Evolutionary conservation across 2,888 invertebrate genomes (phyloP), one percentile per base, ranked within the genome.

Genomic region (Branchellion lobata): DNA sequence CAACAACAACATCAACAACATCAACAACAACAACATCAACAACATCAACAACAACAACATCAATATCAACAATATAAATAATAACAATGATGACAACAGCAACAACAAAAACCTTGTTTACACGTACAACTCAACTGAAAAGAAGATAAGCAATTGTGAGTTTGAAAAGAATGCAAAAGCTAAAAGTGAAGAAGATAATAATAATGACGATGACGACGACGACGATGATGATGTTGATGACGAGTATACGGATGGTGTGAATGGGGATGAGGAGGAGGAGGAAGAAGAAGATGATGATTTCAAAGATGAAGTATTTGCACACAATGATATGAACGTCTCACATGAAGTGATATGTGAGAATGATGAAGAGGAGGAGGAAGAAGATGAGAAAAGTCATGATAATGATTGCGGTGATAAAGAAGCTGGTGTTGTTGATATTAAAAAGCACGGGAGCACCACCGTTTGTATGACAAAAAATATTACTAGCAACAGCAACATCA

Each of bases 1-100:
- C 27, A 29, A 65, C 65, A 65, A 65, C n/a, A 65, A 65, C 65
- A 65, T 65, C 5, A 65, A 65, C 65, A 57, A 57, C 8, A 57
- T 18, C 33, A 31, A 69, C 3, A 34, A 69, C 33, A 31, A 11
- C n/a, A 69, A 69, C 3, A 69, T 5, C 3, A 69, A 69, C 69
- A 31, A 69, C 29, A 29, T 11, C 29, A 2, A 3, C 2, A 69
- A 69, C 2, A 69, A 11, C 8, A 69, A 33, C 29, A 5, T 69
- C n/a, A 29, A 34, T n/a, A 29, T 29, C 14, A 8, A 24, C 31
- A n/a, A 3, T 3, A 27, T 3, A 5, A n/a, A 69, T 11, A 11
- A 69, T n/a, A 8, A 27, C 29, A 31, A 69, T 31, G 27, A 69
- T 21, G 27, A 31, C 65, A 65, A 24, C 65, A 27, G 11, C n/a